These are phyloP conservation scores for Trichosurus vulpecula DNA, from an alignment of 2,797 vertebrate genomes.

Conservation along the genomic window DNA sequence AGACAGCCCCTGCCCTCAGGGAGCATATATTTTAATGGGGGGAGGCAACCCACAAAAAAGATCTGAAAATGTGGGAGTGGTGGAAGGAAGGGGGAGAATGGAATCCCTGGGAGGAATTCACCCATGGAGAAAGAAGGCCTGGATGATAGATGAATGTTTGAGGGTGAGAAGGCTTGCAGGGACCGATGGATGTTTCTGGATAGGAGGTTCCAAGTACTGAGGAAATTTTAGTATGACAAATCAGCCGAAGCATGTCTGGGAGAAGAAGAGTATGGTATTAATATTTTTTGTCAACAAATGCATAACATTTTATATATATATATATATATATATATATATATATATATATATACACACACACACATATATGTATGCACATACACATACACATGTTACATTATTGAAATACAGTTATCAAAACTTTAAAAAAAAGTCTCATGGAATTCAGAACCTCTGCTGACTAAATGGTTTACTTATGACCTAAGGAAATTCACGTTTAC, in stretches of 20 bases:
- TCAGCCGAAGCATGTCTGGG: not conserved
- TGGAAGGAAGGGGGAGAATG: not conserved
- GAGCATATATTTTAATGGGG: not conserved
- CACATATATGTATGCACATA: not conserved
- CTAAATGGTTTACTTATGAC: not conserved
- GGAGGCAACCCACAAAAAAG: not conserved
- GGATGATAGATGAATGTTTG: not conserved
- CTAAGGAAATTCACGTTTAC: not conserved
- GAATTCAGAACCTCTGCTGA: not conserved
- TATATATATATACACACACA: too few species aligned
- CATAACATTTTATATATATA: not conserved
- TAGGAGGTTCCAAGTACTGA: not conserved
- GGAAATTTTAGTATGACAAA: not conserved
- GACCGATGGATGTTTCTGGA: not conserved
- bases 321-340: not conserved
- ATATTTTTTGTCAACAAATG: not conserved
- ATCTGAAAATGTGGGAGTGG: not conserved
- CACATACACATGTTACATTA: not conserved
- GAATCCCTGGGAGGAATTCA: not conserved
- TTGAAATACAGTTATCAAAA: not conserved
- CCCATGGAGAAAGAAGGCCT: not conserved
- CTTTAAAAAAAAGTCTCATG: not conserved
- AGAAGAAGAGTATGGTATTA: not conserved
- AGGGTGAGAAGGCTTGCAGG: not conserved
- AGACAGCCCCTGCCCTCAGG: not conserved